phyloP scores from a whole-genome alignment of 2,797 vertebrate species.

The Xenops minutus region DNA sequence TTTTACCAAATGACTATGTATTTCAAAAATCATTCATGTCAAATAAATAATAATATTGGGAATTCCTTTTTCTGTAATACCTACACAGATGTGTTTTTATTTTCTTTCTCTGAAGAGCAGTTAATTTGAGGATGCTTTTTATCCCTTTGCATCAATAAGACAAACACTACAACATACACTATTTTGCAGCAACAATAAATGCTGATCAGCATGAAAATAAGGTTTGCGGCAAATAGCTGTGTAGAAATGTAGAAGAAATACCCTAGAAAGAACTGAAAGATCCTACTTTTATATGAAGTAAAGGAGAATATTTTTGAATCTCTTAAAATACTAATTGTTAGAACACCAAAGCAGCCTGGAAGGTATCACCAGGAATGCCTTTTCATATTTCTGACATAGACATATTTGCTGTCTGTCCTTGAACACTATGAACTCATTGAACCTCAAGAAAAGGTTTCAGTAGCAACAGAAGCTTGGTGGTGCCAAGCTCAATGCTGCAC shows the following conservation, averaged over 20 bases:
- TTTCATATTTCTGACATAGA: neutral
- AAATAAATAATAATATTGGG: neutral
- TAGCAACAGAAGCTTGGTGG: neutral
- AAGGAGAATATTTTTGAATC: neutral
- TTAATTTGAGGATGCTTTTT: conserved; percentile 5
- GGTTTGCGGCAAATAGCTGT: neutral
- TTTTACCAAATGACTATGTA: neutral
- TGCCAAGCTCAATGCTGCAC: neutral
- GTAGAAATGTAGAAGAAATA: conserved; percentile 25
- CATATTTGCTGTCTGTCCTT: neutral
- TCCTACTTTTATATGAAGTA: neutral
- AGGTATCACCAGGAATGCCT: neutral
- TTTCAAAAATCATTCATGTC: neutral
- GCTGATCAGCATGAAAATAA: conserved; percentile 26
- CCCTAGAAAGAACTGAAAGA: neutral
- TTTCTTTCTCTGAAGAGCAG: neutral
- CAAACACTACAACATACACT: conserved; percentile 14
- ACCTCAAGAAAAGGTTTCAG: neutral
- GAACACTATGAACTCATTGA: neutral
- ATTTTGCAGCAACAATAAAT: neutral
- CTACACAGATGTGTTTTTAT: neutral
- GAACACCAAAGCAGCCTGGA: neutral
- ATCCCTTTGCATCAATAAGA: conserved; percentile 6
- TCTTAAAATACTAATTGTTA: neutral
- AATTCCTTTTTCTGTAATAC: neutral